Base-by-base conservation (phyloP, 2,797 vertebrate genomes). In the Coregonus suidteri region DNA sequence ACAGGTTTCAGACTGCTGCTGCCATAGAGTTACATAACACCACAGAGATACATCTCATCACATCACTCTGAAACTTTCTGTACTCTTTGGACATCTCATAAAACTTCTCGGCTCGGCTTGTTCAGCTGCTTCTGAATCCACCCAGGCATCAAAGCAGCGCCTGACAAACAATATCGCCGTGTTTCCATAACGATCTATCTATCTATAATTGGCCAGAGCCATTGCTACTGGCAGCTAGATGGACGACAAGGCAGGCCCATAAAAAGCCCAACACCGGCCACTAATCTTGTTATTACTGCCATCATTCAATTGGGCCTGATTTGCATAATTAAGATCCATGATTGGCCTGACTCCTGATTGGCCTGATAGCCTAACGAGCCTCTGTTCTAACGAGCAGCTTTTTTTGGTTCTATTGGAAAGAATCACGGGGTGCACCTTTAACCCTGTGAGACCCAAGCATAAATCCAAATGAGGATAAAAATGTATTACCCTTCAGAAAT, bases 301-400 rank as follows among this genome's bases (percentile, higher is more conserved):
- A 94, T 94, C 92, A 91, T 93, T 95, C 93, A 93, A 92, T 94
- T 90, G 86, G 83, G 88, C 81, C 88, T 89, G 87, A 94, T 94
- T 94, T 94, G 91, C 93, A 94, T 94, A 94, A 93, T 91, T 91
- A 90, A 90, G 89, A 88, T 87, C 84, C 13, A 88, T 88, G 87
- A 90, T 84, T 90, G 87, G 56, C 80, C 41, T 47, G 37, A 4
- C 53, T n/a, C 16, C 53, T 35, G 66, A 68, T 68, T 34, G 66
- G 66, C 31, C 30, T 35, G 69, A 52, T 18, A 54, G 52, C 47
- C 51, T 31, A 72, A 31, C 75, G 34, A 77, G 54, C 72, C 83
- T 69, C 59, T 73, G 25, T n/a, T 68, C 65, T 51, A 11, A 47
- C 41, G 9, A 34, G 25, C 4, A 52, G 51, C 72, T 31, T 3